Conservation (phyloP, 2,888 invertebrate species). For the Melitaea athalia region DNA sequence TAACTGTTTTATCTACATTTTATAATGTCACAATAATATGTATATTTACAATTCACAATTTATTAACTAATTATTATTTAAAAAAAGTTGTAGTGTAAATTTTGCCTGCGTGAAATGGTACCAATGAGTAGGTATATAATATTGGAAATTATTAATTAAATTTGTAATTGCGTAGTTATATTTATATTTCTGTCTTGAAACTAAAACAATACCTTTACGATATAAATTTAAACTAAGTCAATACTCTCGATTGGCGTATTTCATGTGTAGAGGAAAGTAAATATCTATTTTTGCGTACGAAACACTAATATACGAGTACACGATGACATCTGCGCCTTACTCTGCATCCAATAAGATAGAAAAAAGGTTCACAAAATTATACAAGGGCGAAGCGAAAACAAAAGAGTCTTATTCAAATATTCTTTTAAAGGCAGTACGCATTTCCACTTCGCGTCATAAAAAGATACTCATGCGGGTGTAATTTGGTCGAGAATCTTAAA, state of each 20-base stretch:
- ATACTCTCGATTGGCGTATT: not conserved
- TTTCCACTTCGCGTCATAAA: constrained; percentile 25
- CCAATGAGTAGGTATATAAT: too few relatives aligned
- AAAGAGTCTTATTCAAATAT: constrained; percentile 23
- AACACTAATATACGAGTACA: not conserved
- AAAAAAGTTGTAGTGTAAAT: too few relatives aligned
- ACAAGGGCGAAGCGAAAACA: constrained; percentile 13
- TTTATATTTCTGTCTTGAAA: too few relatives aligned
- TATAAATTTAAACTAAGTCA: not conserved
- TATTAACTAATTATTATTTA: too few relatives aligned
- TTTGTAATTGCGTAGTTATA: too few relatives aligned
- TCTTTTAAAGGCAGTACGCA: constrained; percentile 21
- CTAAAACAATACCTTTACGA: too few relatives aligned
- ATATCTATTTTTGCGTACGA: not conserved
- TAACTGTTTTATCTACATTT: not conserved
- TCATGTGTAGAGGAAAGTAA: too few relatives aligned
- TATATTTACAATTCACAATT: too few relatives aligned
- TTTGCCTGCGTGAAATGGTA: too few relatives aligned
- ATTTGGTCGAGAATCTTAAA: constrained; percentile 28
- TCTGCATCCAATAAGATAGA: constrained; percentile 16
- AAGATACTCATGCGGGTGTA: constrained; percentile 24
- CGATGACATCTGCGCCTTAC: constrained; percentile 5
- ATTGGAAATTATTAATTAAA: too few relatives aligned
- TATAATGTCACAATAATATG: too few relatives aligned
- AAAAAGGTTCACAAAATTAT: constrained; percentile 24